phyloP scores from a whole-genome alignment of 2,113 vertebrate species.

The Cyprinus carpio region DNA sequence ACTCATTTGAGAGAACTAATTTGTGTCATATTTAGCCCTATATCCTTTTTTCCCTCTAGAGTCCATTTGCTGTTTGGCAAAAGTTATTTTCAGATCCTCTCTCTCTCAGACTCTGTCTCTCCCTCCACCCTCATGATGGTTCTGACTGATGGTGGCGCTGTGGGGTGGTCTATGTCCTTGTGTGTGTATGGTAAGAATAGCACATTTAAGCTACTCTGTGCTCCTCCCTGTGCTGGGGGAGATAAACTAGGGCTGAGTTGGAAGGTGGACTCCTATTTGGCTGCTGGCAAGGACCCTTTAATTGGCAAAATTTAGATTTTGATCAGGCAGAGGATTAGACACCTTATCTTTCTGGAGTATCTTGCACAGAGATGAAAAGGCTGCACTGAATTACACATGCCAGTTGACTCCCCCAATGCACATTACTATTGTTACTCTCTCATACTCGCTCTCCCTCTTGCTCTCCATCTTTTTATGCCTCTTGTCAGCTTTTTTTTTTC shows the following conservation, averaged over 20 bases:
- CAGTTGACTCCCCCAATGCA: conserved; percentile 74
- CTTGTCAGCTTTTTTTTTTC: conserved; percentile 49
- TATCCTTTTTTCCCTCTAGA: not conserved
- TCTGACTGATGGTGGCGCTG: conserved; percentile 45
- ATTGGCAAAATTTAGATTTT: conserved; percentile 99
- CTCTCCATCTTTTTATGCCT: conserved; percentile 32
- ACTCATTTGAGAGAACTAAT: not conserved
- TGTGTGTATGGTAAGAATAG: conserved; percentile 37
- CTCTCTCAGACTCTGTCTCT: not conserved
- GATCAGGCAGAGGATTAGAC: conserved; percentile 96
- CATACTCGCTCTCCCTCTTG: conserved; percentile 5
- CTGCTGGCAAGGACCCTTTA: conserved; percentile 91
- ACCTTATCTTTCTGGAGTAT: conserved; percentile 95
- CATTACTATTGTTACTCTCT: conserved; percentile 44
- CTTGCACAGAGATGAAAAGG: conserved; percentile 98
- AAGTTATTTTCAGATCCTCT: not conserved
- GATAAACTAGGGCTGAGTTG: conserved; percentile 87
- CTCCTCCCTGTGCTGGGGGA: conserved; percentile 85
- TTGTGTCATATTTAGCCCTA: not conserved
- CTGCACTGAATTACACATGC: conserved; percentile 93
- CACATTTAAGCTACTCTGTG: conserved; percentile 70
- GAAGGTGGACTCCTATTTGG: conserved; percentile 79
- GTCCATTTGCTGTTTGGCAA: not conserved
- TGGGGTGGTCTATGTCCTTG: conserved; percentile 46
- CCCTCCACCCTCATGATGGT: conserved; percentile 12